These are phyloP conservation scores for Brachionus sp. DNA, from an alignment of 1,140 invertebrate genomes.

Conservation along the genomic window DNA sequence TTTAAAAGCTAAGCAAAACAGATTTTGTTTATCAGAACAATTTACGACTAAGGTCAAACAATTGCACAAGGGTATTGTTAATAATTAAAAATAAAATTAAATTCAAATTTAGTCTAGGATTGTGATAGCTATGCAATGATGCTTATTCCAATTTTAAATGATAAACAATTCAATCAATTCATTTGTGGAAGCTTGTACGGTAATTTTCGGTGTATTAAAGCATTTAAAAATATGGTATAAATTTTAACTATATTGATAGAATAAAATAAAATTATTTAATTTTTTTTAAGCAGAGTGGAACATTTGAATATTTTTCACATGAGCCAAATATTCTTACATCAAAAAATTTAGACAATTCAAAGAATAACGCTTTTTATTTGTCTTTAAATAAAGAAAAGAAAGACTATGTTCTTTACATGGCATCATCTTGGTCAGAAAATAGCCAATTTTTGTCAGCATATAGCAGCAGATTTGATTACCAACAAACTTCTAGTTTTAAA, in stretches of 20 bases:
- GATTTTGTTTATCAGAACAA: neutral
- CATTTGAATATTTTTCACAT: neutral
- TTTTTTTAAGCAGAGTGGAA: slow-evolving; percentile 1
- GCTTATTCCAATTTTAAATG: neutral
- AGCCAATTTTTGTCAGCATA: slow-evolving; percentile 32
- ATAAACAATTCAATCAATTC: neutral
- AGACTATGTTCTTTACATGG: neutral
- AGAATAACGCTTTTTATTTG: slow-evolving; percentile 8
- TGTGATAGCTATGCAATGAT: neutral
- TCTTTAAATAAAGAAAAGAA: neutral
- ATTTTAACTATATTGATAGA: no score
- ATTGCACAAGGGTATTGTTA: neutral
- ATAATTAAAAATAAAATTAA: neutral
- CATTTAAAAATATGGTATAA: neutral
- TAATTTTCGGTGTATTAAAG: slow-evolving; percentile 20
- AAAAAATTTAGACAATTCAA: neutral
- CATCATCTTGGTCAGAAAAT: slow-evolving; percentile 41
- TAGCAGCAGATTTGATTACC: neutral
- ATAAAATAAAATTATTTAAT: neutral
- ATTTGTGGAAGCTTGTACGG: slow-evolving; percentile 20
- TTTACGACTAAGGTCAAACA: neutral
- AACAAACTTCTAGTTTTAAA: neutral
- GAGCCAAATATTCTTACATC: neutral
- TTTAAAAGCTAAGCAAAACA: neutral
- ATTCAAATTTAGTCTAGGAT: neutral